Evolutionary conservation across 2,888 invertebrate genomes (phyloP).

Genomic region (Mellilla xanthometata): DNA sequence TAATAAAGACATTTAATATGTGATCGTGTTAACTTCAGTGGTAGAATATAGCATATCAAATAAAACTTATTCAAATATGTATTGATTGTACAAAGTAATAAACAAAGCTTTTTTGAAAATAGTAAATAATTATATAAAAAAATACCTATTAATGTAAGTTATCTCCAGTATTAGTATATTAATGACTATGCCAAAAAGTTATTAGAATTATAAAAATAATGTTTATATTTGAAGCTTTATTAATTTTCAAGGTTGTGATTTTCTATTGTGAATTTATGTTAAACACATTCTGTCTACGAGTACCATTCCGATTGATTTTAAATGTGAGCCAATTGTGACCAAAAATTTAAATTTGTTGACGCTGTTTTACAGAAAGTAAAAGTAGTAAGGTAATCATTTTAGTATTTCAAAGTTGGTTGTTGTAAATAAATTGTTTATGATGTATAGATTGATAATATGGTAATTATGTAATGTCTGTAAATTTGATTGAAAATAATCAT

Average conservation of each 20-base stretch:
- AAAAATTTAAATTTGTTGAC: too few species aligned
- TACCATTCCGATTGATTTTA: too few species aligned
- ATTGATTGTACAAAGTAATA: conserved; percentile 27
- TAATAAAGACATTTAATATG: conserved; percentile 32
- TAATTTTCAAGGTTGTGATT: conserved; percentile 62
- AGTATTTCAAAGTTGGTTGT: too few species aligned
- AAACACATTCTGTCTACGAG: too few species aligned
- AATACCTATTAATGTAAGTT: conserved; percentile 1
- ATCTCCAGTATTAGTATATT: conserved; percentile 22
- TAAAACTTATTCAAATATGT: conserved; percentile 18
- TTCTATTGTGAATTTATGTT: conserved; percentile 1
- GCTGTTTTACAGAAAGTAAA: too few species aligned
- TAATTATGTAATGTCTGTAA: conserved; percentile 29
- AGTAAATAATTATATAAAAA: conserved; percentile 1
- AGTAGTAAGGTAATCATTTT: too few species aligned
- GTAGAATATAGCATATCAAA: conserved; percentile 57
- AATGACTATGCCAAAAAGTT: conserved; percentile 26
- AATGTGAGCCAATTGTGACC: too few species aligned
- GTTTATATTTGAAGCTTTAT: conserved; percentile 36
- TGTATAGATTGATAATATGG: conserved; percentile 22
- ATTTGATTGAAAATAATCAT: conserved; percentile 34
- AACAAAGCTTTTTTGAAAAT: conserved; percentile 15
- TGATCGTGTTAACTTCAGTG: conserved; percentile 40
- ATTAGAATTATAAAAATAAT: conserved; percentile 1
- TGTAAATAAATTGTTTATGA: too few species aligned